Evolutionary conservation across 2,797 vertebrate species (phyloP).

Genomic region (Sebastes goodei): DNA sequence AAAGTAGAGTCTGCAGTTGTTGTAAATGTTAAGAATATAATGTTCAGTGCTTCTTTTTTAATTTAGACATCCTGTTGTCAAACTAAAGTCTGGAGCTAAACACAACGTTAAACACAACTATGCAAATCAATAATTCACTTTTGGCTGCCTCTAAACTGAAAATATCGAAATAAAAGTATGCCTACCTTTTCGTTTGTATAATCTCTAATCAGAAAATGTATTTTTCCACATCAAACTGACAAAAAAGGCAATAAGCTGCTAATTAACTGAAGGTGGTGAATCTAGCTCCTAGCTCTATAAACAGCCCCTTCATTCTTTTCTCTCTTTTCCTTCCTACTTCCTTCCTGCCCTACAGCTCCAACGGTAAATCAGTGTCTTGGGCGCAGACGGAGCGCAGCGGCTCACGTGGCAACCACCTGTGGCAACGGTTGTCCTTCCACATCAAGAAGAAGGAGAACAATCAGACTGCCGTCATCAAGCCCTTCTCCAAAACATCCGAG

Average conservation of each 20-base stretch:
- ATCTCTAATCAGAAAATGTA: background rate
- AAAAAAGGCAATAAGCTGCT: background rate
- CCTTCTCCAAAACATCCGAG: slow-evolving; percentile 92
- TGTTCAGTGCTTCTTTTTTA: background rate
- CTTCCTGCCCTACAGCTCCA: slow-evolving; percentile 85
- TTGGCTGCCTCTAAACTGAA: background rate
- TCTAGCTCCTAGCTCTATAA: background rate
- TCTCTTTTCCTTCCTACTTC: background rate
- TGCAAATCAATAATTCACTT: background rate
- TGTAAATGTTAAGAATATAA: background rate
- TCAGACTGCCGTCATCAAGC: slow-evolving; percentile 97
- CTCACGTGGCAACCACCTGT: slow-evolving; percentile 93
- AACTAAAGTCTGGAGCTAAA: background rate
- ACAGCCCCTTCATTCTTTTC: background rate
- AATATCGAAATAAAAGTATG: background rate
- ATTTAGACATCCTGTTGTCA: background rate
- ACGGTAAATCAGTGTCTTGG: slow-evolving; percentile 98
- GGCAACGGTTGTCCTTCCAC: slow-evolving; percentile 95
- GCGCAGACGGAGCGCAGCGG: slow-evolving; percentile 92
- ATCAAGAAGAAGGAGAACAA: slow-evolving; percentile 98
- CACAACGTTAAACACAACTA: background rate
- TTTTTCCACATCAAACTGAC: background rate
- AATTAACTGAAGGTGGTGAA: background rate
- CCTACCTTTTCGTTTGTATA: background rate
- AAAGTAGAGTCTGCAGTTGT: background rate